Base-by-base conservation (phyloP, 2,888 invertebrate species). In the Chrysotoxum bicinctum region DNA sequence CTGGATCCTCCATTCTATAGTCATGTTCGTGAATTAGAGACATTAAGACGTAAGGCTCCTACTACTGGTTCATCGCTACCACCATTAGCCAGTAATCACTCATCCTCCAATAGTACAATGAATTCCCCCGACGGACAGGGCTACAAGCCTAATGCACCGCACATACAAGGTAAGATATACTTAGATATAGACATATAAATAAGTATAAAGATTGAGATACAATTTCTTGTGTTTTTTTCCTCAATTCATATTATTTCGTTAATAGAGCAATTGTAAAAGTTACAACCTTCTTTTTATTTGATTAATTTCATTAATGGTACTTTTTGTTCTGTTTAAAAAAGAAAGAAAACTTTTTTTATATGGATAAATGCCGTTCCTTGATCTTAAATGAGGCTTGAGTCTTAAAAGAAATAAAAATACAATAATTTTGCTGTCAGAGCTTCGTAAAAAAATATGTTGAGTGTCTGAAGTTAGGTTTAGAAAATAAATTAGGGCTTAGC, bases 1-100 rank as follows among this genome's bases (percentile, higher is more conserved):
- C 91, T 95, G 91, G 92, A 94, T 78, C 91, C 93, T 73, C 93
- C 94, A 64, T 95, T 95, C 91, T 93, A 94, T 73, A 94, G 93
- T 87, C 94, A 95, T 89, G 93, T 95, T 87, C 93, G 95, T 85
- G 95, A 95, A 82, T 92, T 95, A 87, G 96, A 96, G 88, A 92
- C 93, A 69, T 95, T 95, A 91, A 94, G 96, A 89, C 93, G 96
- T 88, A 90, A 90, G 69, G 89, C 88, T 30, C 93, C 93, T 56
- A 70, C 85, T 56, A 70, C 87, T 56, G 70, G 80, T 62, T 19
- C 89, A 72, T 88, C 89, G 19, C 88, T 89, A 88, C 88, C 92
- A 89, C 89, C 91, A 89, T 90, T 90, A 88, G 88, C 89, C 87
- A 90, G 89, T 88, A 90, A 90, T 90, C 91, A 90, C 88, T 90